Evolutionary conservation across 2,888 invertebrate species (phyloP), one percentile per base, ranked within the genome.

Genomic region (Monochamus alternatus): DNA sequence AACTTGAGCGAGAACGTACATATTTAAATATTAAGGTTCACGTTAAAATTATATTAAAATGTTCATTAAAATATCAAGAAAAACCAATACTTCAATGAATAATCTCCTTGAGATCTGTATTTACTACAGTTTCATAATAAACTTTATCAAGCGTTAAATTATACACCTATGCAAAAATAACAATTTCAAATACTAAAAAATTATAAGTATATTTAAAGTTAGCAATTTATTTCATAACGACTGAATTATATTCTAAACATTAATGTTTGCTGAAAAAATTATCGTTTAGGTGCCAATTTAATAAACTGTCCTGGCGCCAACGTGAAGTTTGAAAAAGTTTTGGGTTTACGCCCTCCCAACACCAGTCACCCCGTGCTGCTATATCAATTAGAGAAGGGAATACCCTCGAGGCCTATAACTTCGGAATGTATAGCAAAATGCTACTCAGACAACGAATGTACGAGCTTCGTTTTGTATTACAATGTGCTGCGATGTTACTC

Each of bases 291-390:
- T 75, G 83, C 83, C 59, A 80, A 76, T 71, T 67, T 83, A 60
- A 74, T 80, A 14, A 86, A 87, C 75, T 89, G 89, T 75, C 85
- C 87, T 9, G 62, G 66, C 58, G 73, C 83, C 38, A 80, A 87
- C 60, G 80, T 87, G n/a, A 85, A 84, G 77, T 88, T 89, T 80
- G 88, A 89, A 80, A 89, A 89, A 84, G 82, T 89, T 30, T 78
- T 89, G 52, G 89, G 89, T 38, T 71, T 88, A 47, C 84, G 86
- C 74, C 88, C 88, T 51, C 78, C 85, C 7, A 79, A 79, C 43
- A 69, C 77, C 60, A 78, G 81, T 66, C 76, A 78, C 62, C 79
- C 84, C 5, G 68, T 81, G 31, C 78, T 88, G 8, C 80, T 89
- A 0, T 85, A 85, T 66, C 79, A 82, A 75, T 78, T 71, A 3